phyloP scores from a whole-genome alignment of 2,113 vertebrate species.

The Eulacestoma nigropectus region DNA sequence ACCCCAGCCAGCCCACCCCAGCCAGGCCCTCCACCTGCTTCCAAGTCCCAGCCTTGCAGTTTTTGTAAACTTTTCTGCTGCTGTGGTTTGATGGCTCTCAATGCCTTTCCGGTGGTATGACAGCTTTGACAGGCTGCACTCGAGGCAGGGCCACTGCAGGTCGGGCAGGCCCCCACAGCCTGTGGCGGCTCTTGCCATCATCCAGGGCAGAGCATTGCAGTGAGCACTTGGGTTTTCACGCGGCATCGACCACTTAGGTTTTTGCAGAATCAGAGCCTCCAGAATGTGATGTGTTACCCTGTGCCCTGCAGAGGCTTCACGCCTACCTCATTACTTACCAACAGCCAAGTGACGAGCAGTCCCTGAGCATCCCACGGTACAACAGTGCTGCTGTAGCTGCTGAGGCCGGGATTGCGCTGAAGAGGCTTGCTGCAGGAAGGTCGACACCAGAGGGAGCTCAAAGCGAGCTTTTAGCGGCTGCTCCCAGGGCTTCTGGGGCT shows the following conservation, averaged over 20 bases:
- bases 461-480: neutral
- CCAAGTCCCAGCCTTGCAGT: rapidly evolving
- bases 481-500: neutral
- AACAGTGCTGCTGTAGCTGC: rapidly evolving
- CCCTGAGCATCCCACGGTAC: rapidly evolving
- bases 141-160: too few species aligned
- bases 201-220: neutral
- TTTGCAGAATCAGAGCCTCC: neutral
- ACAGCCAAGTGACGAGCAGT: rapidly evolving
- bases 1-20: too few species aligned
- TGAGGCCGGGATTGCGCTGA: rapidly evolving
- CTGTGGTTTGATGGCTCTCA: neutral
- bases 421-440: rapidly evolving
- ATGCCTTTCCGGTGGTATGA: neutral
- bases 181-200: neutral
- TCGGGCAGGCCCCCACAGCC: neutral
- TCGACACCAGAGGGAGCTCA: slow-evolving; percentile 45
- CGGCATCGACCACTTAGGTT: neutral
- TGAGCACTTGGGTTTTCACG: too few species aligned
- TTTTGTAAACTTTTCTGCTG: neutral
- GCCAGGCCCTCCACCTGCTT: neutral
- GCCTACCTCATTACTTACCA: rapidly evolving
- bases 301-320: neutral
- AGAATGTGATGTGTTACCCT: too few species aligned
- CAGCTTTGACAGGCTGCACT: neutral